Base-by-base conservation (phyloP, 2,888 invertebrate species). In the Synergus japonicus region DNA sequence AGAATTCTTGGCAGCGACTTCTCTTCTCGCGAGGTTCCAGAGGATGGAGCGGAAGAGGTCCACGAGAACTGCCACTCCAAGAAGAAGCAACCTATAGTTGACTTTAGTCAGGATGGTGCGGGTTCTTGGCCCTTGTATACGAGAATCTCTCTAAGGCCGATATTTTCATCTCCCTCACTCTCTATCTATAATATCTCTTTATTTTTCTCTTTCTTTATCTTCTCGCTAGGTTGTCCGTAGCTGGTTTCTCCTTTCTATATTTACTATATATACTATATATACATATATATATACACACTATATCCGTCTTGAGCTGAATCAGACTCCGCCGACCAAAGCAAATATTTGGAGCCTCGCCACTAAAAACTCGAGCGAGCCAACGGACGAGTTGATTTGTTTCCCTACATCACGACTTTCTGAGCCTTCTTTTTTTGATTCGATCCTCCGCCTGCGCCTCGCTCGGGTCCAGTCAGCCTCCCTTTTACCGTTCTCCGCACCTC, bases 281-380 rank as follows among this genome's bases (percentile, higher is more conserved):
- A 29, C 2, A 29, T 29, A 29, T 1, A 29, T 2, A 29, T 29
- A 29, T 1, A 29, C 2, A 29, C 29, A 73, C 85, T 89, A 89
- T 89, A 88, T 88, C 85, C 87, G 87, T 86, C 87, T 81, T 78
- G 84, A 80, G 83, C 78, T 84, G 86, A 87, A 87, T 87, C 85
- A 82, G 85, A 78, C 85, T 82, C 82, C 86, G 86, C 84, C 88
- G 88, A 86, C 86, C 88, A 87, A 87, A 90, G 89, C 90, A 91
- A 92, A 91, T 91, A 92, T 92, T 92, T 92, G 92, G 92, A 92
- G 88, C 88, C 87, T 86, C 88, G 92, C 92, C 92, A 92, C 90
- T 92, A 91, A 92, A 92, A 91, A 92, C 90, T 91, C 88, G 88
- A 88, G 87, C 90, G 87, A 90, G 90, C 90, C 89, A 90, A 88